Base-by-base conservation (phyloP, 2,888 invertebrate species). In the Sabellastarte sp. region DNA sequence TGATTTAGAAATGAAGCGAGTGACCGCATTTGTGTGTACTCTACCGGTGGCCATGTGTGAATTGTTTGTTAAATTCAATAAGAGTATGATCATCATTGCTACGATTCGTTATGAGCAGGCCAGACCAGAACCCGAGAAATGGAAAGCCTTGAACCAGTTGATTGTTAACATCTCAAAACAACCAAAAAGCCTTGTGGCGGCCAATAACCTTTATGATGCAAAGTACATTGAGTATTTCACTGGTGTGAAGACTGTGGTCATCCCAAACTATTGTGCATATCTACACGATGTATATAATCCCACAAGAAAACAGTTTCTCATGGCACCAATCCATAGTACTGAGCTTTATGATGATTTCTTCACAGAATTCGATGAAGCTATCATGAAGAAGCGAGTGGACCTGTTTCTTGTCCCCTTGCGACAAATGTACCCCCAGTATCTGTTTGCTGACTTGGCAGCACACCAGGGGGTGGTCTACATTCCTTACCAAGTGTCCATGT, bases 141-240 rank as follows among this genome's bases (percentile, higher is more conserved):
- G 71, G 71, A 30, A 30, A 10, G 33, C 56, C 20, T 59, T 69
- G 4, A 71, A 71, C 41, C 29, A 32, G n/a, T 52, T 71, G 4
- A 60, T 71, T 2, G 20, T 57, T 24, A 50, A 56, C 26, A 63
- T 70, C 15, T 50, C 65, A 24, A 30, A 33, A 10, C 28, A 64
- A 28, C 51, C 61, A 24, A 31, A 51, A 30, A 69, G 63, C 50
- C 50, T 73, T 28, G 51, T 73, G 20, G 73, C 69, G 26, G 73
- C 72, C n/a, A 73, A 73, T 56, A 73, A 73, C 57, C 60, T 73
- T 5, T 73, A 73, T 51, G 73, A 73, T 56, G 67, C 69, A 4
- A 68, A 71, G 53, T 73, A 73, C 63, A 69, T 73, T 10, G 66
- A 73, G 51, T 73, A 73, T 59, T 73, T 73, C 64, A 71, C 72